phyloP scores from a whole-genome alignment of 2,797 vertebrate genomes.

The Pelodytes ibericus region DNA sequence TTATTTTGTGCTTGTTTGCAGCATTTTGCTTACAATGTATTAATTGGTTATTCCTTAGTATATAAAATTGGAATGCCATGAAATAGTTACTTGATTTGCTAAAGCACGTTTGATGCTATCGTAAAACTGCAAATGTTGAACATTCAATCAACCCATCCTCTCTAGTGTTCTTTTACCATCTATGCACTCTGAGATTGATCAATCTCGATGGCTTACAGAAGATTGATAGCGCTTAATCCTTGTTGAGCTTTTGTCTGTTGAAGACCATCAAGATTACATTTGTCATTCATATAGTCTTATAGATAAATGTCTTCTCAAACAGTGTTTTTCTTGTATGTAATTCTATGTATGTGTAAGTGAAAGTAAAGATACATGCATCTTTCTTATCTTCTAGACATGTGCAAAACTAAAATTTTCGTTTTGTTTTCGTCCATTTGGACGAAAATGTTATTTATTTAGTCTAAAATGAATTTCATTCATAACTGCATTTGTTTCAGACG shows the following conservation, averaged over 20 bases:
- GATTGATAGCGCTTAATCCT: constrained; percentile 63
- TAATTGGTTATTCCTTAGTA: too few relatives aligned
- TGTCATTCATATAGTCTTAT: constrained; percentile 50
- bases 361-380: constrained; percentile 58
- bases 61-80: too few relatives aligned
- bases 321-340: constrained; percentile 51
- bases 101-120: too few relatives aligned
- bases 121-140: constrained; percentile 9
- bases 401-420: too few relatives aligned
- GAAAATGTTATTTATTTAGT: too few relatives aligned
- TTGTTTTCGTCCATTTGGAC: too few relatives aligned
- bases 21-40: too few relatives aligned
- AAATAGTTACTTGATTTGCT: too few relatives aligned
- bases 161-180: constrained; percentile 43
- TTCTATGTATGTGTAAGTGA: constrained; percentile 47
- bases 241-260: constrained; percentile 57
- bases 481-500: too few relatives aligned
- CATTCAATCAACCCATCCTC: background rate
- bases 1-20: too few relatives aligned
- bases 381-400: constrained; percentile 59
- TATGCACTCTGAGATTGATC: constrained; percentile 52
- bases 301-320: constrained; percentile 54
- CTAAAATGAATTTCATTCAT: too few relatives aligned
- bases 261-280: constrained; percentile 60
- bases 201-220: constrained; percentile 56